Evolutionary conservation across 2,888 invertebrate genomes (phyloP).

Genomic region (Emmelina monodactyla): DNA sequence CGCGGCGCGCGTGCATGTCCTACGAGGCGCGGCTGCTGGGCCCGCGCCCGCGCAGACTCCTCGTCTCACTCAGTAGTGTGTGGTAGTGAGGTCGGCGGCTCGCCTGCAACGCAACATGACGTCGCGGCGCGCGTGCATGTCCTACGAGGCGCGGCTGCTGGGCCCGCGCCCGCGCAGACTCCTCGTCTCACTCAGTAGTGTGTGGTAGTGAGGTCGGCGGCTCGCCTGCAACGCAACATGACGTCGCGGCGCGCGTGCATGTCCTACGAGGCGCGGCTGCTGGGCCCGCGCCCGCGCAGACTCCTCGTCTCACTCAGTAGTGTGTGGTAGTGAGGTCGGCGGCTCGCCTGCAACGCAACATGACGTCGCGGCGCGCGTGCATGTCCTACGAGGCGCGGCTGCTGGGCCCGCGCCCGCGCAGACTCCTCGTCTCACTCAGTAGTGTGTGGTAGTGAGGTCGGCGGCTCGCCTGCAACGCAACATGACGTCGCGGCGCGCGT

Average conservation of each 20-base stretch:
- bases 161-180: slow-evolving; percentile 16
- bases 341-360: slow-evolving; percentile 85
- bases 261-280: slow-evolving; percentile 79
- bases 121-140: slow-evolving; percentile 84
- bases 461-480: slow-evolving; percentile 87
- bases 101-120: slow-evolving; percentile 88
- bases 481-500: slow-evolving; percentile 79
- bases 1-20: slow-evolving; percentile 85
- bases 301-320: no score
- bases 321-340: slow-evolving; percentile 61
- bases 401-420: slow-evolving; percentile 17
- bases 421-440: no score
- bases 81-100: slow-evolving; percentile 68
- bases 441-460: slow-evolving; percentile 49
- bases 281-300: slow-evolving; percentile 17
- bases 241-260: slow-evolving; percentile 86
- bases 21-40: slow-evolving; percentile 75
- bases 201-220: slow-evolving; percentile 65
- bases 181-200: no score
- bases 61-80: no score
- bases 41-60: slow-evolving; percentile 15
- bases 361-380: slow-evolving; percentile 79
- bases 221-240: slow-evolving; percentile 86
- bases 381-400: slow-evolving; percentile 84
- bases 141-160: slow-evolving; percentile 77